Base-by-base conservation (phyloP, 2,888 invertebrate genomes). In the Plemyria rubiginata region DNA sequence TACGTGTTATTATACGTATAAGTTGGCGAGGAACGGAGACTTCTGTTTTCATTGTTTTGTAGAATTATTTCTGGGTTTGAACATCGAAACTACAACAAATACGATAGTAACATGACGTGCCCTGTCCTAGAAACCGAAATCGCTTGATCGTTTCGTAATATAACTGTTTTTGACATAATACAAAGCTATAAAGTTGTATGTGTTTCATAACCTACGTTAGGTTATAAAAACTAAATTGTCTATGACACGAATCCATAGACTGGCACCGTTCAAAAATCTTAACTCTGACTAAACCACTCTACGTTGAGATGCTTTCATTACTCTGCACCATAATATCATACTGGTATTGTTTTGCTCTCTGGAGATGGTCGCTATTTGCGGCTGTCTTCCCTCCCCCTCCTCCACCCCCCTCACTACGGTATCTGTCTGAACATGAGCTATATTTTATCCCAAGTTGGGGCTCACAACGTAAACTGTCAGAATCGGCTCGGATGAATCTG, bases 381-480 rank as follows among this genome's bases (percentile, higher is more conserved):
- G 89, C 86, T 84, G 82, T 81, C 83, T 81, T 50, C 50, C 76
- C 80, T 74, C 78, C 73, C 76, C 68, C 72, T 38, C 75, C 71
- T 70, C 67, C n/a, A n/a, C 60, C 68, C 73, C 79, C 78, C 73
- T 72, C 84, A 76, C 84, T 82, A 84, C 87, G 84, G 86, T 87
- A 85, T 82, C 84, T 86, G 89, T 87, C 90, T 89, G 88, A 85
- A 86, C 87, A 86, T 82, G 87, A 85, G 90, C 90, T 88, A 92
- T 91, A 91, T 90, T 89, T 92, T 90, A 92, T 90, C 88, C 88
- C 86, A 82, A 88, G 80, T 88, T 87, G 87, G 87, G 78, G 84
- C 84, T 85, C 83, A 82, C 85, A 83, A 85, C 86, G 88, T 88
- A 89, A 90, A 89, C 91, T 90, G 90, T 89, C 90, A 90, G 90